Evolutionary conservation across 2,113 vertebrate species (phyloP), one percentile per base, ranked within the genome.

Genomic region (Lichenostomus cassidix): DNA sequence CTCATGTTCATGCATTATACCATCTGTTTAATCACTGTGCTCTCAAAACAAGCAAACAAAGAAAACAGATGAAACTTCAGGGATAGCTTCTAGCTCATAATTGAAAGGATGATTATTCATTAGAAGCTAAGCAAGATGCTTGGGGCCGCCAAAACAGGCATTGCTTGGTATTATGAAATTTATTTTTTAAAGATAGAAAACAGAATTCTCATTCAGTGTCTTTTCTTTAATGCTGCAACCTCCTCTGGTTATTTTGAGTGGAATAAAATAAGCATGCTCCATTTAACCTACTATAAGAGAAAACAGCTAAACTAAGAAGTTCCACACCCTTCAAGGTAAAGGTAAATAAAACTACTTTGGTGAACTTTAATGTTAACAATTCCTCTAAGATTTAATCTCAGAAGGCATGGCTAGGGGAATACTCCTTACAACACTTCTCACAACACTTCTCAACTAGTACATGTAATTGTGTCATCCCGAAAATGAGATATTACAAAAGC

Each of bases 81-180:
- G 83, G 92, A 94, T 96, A 91, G 83, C 94, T 97, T 95, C 92
- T 92, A 93, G 92, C 91, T 73, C 94, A 82, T 96, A 97, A 95
- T 71, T 94, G 78, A 92, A 90, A 84, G 82, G 87, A 93, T 94
- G 83, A 93, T 96, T 97, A 95, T 96, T 97, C 91, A 88, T 60
- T 76, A 96, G 81, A 89, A 94, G 62, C 91, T 44, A 91, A 73
- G 86, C 92, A 97, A 96, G 95, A 82, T 92, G 84, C 90, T 97
- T 73, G 86, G 95, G 93, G 75, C 92, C 3, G 7, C 75, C 77
- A 94, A 88, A 78, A 88, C 35, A 89, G 74, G 75, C 77, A 78
- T 76, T 76, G 75, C 46, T 62, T 58, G n/a, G 31, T 56, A 92
- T 69, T 79, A 83, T n/a, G 24, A 64, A 91, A 86, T 87, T 19